These are phyloP conservation scores for western clawed frog (Xenopus tropicalis) DNA, from an alignment of 2,113 vertebrate genomes.

Conservation along the genomic window DNA sequence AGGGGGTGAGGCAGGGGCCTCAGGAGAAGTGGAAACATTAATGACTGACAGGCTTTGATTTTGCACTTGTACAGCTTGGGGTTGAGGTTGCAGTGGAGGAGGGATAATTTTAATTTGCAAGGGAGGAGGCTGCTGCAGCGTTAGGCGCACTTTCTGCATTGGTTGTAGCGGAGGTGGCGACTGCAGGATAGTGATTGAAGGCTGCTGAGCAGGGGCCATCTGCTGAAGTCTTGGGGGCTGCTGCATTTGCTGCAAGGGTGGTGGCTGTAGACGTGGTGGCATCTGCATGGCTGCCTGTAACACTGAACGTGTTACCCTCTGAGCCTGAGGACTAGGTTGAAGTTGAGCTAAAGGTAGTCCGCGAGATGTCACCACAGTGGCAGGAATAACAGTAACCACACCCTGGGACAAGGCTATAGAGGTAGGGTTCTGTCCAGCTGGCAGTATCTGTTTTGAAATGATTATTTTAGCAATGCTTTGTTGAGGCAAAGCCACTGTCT, in stretches of 20 bases:
- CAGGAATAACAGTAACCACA: constrained; percentile 72
- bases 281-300: constrained; percentile 57
- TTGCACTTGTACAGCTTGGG: constrained; percentile 65
- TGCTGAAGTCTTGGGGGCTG: constrained; percentile 65
- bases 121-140: constrained; percentile 68
- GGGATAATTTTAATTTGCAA: constrained; percentile 70
- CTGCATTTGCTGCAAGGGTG: constrained; percentile 55
- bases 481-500: constrained; percentile 55
- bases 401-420: constrained; percentile 63
- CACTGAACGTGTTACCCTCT: constrained; percentile 60
- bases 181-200: constrained; percentile 73
- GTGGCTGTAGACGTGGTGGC: constrained; percentile 58
- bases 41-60: constrained; percentile 56
- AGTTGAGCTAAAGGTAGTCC: constrained; percentile 56
- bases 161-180: constrained; percentile 63
- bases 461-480: constrained; percentile 79
- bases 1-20: constrained; percentile 52
- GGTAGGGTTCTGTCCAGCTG: constrained; percentile 55
- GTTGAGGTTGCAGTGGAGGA: constrained; percentile 75
- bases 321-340: constrained; percentile 55
- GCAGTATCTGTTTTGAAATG: constrained; percentile 74
- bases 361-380: constrained; percentile 62
- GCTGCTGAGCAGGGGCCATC: constrained; percentile 77
- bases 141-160: constrained; percentile 66
- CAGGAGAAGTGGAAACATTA: constrained; percentile 54